phyloP scores from a whole-genome alignment of 2,888 invertebrate species.

The Hypsopygia costalis region DNA sequence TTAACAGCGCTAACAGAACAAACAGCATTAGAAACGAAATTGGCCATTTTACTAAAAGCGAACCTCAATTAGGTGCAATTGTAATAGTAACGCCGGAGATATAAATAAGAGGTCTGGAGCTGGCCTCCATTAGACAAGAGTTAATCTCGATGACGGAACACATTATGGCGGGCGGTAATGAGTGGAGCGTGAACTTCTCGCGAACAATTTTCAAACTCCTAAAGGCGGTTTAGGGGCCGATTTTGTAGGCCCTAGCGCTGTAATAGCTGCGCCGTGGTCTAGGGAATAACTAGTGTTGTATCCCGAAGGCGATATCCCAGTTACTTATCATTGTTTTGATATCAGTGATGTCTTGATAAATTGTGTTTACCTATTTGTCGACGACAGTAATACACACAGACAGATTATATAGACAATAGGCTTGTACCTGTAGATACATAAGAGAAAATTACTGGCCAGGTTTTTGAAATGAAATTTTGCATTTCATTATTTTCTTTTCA shows the following conservation, averaged over 20 bases:
- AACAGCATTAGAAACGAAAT: conserved; percentile 66
- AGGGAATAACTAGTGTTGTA: conserved; percentile 3
- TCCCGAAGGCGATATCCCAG: conserved; percentile 6
- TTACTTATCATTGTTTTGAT: conserved; percentile 8
- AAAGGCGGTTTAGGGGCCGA: conserved; percentile 45
- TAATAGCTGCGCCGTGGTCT: conserved; percentile 7
- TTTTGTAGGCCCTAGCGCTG: conserved; percentile 3
- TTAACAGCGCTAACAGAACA: conserved; percentile 37
- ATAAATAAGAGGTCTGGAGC: conserved; percentile 22
- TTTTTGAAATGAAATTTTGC: no score
- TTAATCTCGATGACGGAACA: conserved; percentile 80
- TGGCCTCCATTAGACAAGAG: conserved; percentile 61
- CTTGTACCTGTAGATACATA: no score
- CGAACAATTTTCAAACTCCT: conserved; percentile 69
- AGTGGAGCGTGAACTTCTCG: conserved; percentile 66
- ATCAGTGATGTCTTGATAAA: conserved; percentile 5
- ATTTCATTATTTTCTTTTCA: no score
- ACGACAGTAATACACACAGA: no score
- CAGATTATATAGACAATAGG: no score
- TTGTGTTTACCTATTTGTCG: neutral
- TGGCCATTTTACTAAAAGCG: conserved; percentile 76
- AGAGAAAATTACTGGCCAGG: no score
- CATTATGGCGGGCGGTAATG: conserved; percentile 65
- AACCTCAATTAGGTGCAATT: conserved; percentile 72
- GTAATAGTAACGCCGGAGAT: conserved; percentile 70